A percentile compares a stretch with the other conserved stretches of the same genome.
These are phyloP conservation scores for Styela clava DNA, from an alignment of 23 tunicate species.

Conservation along the genomic window DNA sequence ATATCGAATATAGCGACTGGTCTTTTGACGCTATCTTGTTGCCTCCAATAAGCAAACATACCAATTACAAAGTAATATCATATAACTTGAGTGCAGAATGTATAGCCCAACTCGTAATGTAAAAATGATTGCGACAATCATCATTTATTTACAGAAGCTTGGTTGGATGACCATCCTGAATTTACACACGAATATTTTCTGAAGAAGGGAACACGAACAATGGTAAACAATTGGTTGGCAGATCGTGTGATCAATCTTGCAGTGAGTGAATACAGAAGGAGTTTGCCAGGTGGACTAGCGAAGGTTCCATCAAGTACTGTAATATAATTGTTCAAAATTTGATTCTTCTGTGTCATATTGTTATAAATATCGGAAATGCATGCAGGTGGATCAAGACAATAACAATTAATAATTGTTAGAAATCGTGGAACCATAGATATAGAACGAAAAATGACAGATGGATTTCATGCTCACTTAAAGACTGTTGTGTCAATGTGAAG, in stretches of 20 bases:
- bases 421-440: too few relatives aligned
- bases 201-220: slow-evolving; percentile 71
- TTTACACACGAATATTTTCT: slow-evolving; percentile 75
- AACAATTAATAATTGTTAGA: background rate
- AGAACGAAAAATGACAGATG: too few relatives aligned
- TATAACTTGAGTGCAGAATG: too few relatives aligned
- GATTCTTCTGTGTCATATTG: background rate
- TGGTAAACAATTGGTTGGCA: slow-evolving; percentile 83
- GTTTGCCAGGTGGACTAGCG: background rate
- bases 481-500: too few relatives aligned
- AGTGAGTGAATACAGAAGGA: slow-evolving; percentile 32
- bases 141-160: slow-evolving; percentile 50
- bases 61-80: too few relatives aligned
- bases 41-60: too few relatives aligned
- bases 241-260: slow-evolving; percentile 77
- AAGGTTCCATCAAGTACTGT: background rate
- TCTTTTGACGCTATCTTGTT: too few relatives aligned
- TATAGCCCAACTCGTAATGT: too few relatives aligned
- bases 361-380: background rate
- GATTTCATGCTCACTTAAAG: too few relatives aligned
- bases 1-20: too few relatives aligned
- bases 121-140: too few relatives aligned
- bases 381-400: background rate
- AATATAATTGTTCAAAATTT: background rate
- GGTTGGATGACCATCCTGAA: slow-evolving; percentile 95